phyloP scores from a whole-genome alignment of 2,888 invertebrate genomes.

The Crossocerus cetratus region DNA sequence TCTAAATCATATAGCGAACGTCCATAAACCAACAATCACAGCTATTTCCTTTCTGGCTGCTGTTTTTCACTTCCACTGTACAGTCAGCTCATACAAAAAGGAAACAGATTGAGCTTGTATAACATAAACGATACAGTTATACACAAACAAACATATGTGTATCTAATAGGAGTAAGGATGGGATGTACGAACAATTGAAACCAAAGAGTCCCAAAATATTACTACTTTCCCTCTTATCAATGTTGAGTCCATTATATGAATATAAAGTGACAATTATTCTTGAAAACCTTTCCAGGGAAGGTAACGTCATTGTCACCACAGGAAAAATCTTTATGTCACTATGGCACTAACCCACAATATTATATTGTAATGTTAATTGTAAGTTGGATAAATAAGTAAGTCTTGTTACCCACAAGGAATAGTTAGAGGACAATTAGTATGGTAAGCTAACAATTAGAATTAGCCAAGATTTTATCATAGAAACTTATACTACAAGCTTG shows the following conservation, averaged over 20 bases:
- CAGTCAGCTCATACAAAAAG: constrained; percentile 73
- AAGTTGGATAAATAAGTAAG: not conserved
- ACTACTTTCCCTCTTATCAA: too few relatives aligned
- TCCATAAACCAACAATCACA: constrained; percentile 22
- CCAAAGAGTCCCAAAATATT: not conserved
- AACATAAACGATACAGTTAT: not conserved
- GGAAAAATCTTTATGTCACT: too few relatives aligned
- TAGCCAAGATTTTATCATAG: constrained; percentile 23
- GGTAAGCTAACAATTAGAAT: constrained; percentile 2
- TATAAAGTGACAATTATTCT: too few relatives aligned
- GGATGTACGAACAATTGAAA: not conserved
- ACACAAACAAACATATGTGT: not conserved
- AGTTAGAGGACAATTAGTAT: constrained; percentile 30
- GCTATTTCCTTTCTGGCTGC: constrained; percentile 60
- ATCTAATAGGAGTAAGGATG: not conserved
- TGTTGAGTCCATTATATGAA: too few relatives aligned
- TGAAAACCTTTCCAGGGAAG: too few relatives aligned
- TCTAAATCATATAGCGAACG: not conserved
- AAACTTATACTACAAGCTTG: constrained; percentile 63
- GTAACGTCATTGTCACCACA: too few relatives aligned
- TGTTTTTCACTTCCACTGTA: constrained; percentile 37
- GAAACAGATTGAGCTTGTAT: constrained; percentile 37
- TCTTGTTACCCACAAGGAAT: constrained; percentile 18
- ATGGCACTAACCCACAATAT: not conserved
- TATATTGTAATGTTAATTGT: not conserved